Base-by-base conservation (phyloP, 2,113 vertebrate species). In the Todiramphus saurophagus region DNA sequence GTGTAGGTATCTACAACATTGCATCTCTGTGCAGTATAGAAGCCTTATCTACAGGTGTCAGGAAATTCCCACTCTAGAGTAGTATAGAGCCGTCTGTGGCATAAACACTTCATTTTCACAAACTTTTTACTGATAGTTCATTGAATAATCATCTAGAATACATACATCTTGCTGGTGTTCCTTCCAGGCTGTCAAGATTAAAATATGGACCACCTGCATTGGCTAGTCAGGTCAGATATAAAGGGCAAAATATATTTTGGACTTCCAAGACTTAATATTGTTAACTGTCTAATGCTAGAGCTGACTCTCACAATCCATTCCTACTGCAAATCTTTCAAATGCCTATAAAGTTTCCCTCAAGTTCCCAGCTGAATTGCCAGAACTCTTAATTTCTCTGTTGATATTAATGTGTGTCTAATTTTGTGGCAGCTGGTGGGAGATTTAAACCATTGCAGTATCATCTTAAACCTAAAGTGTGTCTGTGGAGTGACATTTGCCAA, bases 401-500 rank as follows among this genome's bases (percentile, higher is more conserved):
- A 83, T 93, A 89, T 93, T 96, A 95, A 94, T 79, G 46, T 79
- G 58, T 19, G 18, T 91, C 68, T 93, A 80, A 91, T 89, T 94
- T 82, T 84, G 44, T 94, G 83, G 94, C 91, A 94, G 90, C 90
- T 95, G 92, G 87, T 93, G 74, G 44, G 63, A 96, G 58, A 91
- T 94, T 92, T 93, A 91, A 94, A 68, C 69, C 27, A 68, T 93
- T 89, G 51, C 84, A 83, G n/a, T 58, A 91, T 79, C 67, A 76
- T 91, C 91, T 94, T 95, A 91, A 95, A 92, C 83, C 58, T 75
- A 82, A 75, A 97, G 72, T 72, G 58, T 90, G 85, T 96, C 91
- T 88, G 59, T 81, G 66, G 77, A 87, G 94, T 89, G 93, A 91
- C 46, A 83, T 91, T 96, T 96, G 89, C 94, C 95, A 97, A 94